These are phyloP conservation scores for Platalea minor DNA, from an alignment of 2,797 vertebrate genomes.

Conservation along the genomic window DNA sequence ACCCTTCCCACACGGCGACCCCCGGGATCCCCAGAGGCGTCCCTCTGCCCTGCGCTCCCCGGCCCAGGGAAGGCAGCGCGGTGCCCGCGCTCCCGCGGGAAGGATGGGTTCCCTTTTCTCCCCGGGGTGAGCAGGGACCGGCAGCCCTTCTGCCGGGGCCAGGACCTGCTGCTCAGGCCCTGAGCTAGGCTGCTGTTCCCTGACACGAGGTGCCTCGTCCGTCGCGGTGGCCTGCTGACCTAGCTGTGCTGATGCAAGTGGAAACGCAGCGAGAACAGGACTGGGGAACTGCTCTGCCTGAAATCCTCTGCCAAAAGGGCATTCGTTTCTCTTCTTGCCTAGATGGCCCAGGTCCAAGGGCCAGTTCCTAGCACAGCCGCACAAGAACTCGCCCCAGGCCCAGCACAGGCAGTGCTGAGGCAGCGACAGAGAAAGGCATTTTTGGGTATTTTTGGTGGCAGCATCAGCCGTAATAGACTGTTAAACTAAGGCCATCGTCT, in stretches of 20 bases:
- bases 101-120: neutral
- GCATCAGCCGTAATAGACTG: neutral
- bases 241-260: neutral
- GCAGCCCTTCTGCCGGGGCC: neutral
- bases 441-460: neutral
- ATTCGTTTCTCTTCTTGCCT: neutral
- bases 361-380: neutral
- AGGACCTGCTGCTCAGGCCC: neutral
- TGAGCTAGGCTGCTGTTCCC: neutral
- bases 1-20: neutral
- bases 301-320: neutral
- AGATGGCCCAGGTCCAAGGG: neutral
- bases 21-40: neutral
- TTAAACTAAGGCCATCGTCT: neutral
- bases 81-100: rapidly evolving
- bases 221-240: neutral
- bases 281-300: neutral
- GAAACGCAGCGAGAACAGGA: neutral
- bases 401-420: neutral
- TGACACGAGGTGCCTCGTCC: neutral
- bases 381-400: too few relatives aligned
- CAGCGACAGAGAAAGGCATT: neutral
- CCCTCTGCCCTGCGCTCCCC: neutral
- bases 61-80: rapidly evolving
- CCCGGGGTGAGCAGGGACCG: neutral